Evolutionary conservation across 1,140 invertebrate genomes (phyloP), one percentile per base, ranked within the genome.

Genomic region (Heliothis subflexa): DNA sequence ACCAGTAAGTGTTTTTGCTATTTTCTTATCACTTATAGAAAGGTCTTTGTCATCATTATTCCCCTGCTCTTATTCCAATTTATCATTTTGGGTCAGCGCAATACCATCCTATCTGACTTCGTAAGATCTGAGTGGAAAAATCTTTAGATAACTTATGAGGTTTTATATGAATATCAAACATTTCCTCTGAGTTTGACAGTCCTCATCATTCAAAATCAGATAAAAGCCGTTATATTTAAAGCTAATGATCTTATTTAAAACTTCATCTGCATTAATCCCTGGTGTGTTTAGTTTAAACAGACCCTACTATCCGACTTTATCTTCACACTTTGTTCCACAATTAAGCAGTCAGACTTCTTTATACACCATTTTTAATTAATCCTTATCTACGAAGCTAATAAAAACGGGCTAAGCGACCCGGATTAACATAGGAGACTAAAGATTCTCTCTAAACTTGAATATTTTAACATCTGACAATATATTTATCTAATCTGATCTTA

Each of bases 1-100:
- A 94, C 95, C 95, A 95, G 95, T 96, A 85, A 95, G 95, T 95
- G 14, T 62, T 62, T 52, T n/a, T 10, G 25, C 14, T 14, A 52
- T 11, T 70, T 14, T 54, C 0, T 50, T 66, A 66, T 5, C 7
- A 3, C 1, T 28, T 13, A 33, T 33, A 0, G 13, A 9, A 9
- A 0, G 33, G 5, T 40, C 33, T 9, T 40, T 9, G 1, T 40
- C 33, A 40, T 33, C 33, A 5, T 33, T 5, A 33, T 33, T 33
- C 7, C 33, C 7, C 0, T 33, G 33, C 3, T 7, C 33, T 33
- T 33, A 5, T 33, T 33, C 33, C 33, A 33, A 33, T 4, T 33
- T 33, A 25, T 25, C 21, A 25, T 25, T 25, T 25, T 25, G 33
- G 33, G 33, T 33, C 33, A 4, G 33, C 33, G 33, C 33, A 33